Conservation (phyloP, 2,797 vertebrate species). For the Rhinella marina region DNA sequence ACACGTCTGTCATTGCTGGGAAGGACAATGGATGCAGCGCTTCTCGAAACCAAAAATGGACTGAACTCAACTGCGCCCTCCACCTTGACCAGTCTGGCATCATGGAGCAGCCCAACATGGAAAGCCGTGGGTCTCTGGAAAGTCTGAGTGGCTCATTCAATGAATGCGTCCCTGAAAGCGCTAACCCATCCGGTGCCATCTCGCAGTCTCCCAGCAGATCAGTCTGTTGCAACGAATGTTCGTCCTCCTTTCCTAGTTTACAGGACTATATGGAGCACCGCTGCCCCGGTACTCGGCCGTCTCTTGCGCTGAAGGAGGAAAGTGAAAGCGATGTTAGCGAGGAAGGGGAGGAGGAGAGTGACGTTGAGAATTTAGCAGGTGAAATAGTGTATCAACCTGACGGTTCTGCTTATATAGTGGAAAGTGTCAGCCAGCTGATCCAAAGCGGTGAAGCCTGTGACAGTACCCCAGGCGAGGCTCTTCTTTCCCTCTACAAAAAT, state of each 20-base stretch:
- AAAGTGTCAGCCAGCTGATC: conserved; percentile 98
- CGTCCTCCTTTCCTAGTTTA: conserved; percentile 78
- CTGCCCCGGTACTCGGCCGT: conserved; percentile 86
- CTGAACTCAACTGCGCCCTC: conserved; percentile 86
- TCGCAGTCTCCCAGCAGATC: conserved; percentile 73
- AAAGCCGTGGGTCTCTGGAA: conserved; percentile 77
- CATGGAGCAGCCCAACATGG: conserved; percentile 76
- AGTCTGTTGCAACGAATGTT: conserved; percentile 79
- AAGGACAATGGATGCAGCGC: conserved; percentile 98
- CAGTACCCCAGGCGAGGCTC: conserved; percentile 69
- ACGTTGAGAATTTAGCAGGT: conserved; percentile 97
- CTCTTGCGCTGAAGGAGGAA: conserved; percentile 80
- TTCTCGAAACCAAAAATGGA: conserved; percentile 87
- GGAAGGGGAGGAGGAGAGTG: conserved; percentile 90
- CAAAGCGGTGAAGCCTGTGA: conserved; percentile 81
- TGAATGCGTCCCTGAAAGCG: conserved; percentile 73
- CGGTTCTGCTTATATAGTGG: conserved; percentile 98
- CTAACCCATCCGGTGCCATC: conserved; percentile 66
- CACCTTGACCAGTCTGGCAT: conserved; percentile 78
- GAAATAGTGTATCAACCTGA: conserved; percentile 99
- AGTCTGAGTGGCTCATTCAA: conserved; percentile 77
- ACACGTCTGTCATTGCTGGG: conserved; percentile 98
- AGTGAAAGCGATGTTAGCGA: conserved; percentile 92
- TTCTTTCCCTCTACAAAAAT: conserved; percentile 84
- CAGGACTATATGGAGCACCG: conserved; percentile 97